Base-by-base conservation (phyloP, 2,888 invertebrate genomes). In the Amiota mariae region DNA sequence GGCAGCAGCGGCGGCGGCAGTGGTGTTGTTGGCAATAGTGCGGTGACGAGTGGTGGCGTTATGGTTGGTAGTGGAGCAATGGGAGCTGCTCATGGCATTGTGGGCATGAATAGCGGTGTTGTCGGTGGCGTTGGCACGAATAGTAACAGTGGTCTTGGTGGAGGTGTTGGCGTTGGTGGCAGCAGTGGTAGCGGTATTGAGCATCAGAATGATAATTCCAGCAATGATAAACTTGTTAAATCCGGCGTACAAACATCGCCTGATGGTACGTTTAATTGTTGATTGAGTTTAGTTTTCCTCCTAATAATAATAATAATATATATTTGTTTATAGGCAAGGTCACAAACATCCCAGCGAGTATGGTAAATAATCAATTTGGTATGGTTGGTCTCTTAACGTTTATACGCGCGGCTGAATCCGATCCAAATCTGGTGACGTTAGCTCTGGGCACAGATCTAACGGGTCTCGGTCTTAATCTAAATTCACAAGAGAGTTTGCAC, bases 341-440 rank as follows among this genome's bases (percentile, higher is more conserved):
- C 87, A 97, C 98, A 90, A 98, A 98, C 92, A 99, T 99, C 92
- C 99, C 99, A 78, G 94, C 95, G 82, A 97, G 97, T 89, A 99
- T 99, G 99, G 97, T 99, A 81, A 96, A 96, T 85, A 99, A 99
- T 91, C 99, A 99, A 92, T 99, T 98, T 91, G 99, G 99, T 85
- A 99, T 99, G 92, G 98, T 99, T 81, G 99, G 99, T 67, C 93
- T 99, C 84, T 92, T 99, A 90, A 98, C 99, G 82, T 99, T 99
- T 91, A 98, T 99, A 85, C 93, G 98, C 89, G 98, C 98, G 79
- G 98, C 98, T 77, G 99, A 99, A 91, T 96, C 97, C 74, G 98
- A 99, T 91, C 98, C 97, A 72, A 97, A 97, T 91, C 92, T 99
- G 87, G 98, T 98, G 81, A 97, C 98, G 75, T 91, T 99, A 89